A percentile compares a stretch with the other conserved stretches of the same genome.
Evolutionary conservation across 2,113 vertebrate genomes (phyloP).

Genomic region (Lethenteron camtschaticum): DNA sequence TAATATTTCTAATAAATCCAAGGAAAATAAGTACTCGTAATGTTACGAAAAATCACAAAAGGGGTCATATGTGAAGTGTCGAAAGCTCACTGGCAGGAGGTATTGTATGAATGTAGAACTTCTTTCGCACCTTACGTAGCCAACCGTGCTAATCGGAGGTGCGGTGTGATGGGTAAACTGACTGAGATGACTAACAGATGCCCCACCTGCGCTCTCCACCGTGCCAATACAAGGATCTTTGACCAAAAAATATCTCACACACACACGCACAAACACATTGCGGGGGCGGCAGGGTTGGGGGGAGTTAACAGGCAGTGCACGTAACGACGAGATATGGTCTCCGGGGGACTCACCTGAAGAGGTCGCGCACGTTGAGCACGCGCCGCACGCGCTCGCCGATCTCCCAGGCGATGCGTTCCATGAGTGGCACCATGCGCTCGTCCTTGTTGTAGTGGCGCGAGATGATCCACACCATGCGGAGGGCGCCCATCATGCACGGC

Average conservation of each 20-base stretch:
- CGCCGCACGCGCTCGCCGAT: constrained; percentile 33
- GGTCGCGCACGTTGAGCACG: constrained; percentile 26
- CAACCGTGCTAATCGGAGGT: no score
- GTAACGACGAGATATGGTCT: not conserved
- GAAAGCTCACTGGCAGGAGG: no score
- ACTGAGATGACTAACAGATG: no score
- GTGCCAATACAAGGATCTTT: not conserved
- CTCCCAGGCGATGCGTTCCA: constrained; percentile 75
- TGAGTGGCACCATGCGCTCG: constrained; percentile 44
- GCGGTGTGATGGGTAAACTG: no score
- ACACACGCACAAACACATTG: not conserved
- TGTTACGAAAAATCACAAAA: no score
- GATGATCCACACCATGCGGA: constrained; percentile 59
- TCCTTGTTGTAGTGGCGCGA: constrained; percentile 60
- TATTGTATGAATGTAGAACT: no score
- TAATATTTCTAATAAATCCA: no score
- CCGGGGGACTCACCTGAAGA: constrained; percentile 44
- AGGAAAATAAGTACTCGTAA: no score
- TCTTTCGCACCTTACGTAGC: no score
- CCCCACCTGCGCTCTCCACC: not conserved
- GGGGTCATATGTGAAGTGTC: no score
- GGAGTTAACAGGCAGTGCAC: not conserved
- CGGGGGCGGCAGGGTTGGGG: not conserved
- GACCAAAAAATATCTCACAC: not conserved
- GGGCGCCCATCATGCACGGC: constrained; percentile 41